Base-by-base conservation (phyloP, 1,140 invertebrate species). In the Trachymyrmex cornetzi region DNA sequence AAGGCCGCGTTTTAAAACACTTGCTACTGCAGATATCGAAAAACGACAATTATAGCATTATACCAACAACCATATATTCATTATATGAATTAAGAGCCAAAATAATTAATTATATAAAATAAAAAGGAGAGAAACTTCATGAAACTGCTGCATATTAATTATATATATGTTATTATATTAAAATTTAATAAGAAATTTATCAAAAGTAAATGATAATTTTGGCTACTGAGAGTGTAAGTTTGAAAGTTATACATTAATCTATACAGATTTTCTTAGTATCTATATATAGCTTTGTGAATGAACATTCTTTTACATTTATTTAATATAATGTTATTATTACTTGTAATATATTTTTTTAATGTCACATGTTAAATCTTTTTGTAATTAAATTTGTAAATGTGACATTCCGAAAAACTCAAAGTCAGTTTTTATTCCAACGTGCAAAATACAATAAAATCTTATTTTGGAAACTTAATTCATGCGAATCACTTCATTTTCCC, bases 291-390 rank as follows among this genome's bases (percentile, higher is more conserved):
- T 75, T 59, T 24, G 38, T 38, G 3, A 34, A 44, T 9, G 24
- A 14, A 38, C 2, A 9, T 61, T 38, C 3, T 44, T 19, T 61
- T 27, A 38, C 6, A 22, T 5, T 38, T 77, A 27, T 44, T 16
- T 24, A 63, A 30, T 34, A 34, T 34, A 34, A 38, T 34, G 6
- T 77, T 38, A 38, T 77, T 61, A 14, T 22, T 44, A 34, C 11
- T 63, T 24, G 3, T 4, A 11, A 44, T 44, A 44, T 11, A 44
- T 19, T 1, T 24, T 63, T 77, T 44, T 11, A 16, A 77, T 44
- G 12, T 75, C 12, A 14, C 38, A 44, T 38, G 27, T 38, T 19
- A 77, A 77, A 77, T 16, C 44, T 77, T 61, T 61, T 38, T 61
- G 3, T 61, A 44, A 77, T 61, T 11, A 16, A 24, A 22, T 24